These are phyloP conservation scores for Chironomus tepperi DNA, from an alignment of 1,140 invertebrate species.

Conservation along the genomic window DNA sequence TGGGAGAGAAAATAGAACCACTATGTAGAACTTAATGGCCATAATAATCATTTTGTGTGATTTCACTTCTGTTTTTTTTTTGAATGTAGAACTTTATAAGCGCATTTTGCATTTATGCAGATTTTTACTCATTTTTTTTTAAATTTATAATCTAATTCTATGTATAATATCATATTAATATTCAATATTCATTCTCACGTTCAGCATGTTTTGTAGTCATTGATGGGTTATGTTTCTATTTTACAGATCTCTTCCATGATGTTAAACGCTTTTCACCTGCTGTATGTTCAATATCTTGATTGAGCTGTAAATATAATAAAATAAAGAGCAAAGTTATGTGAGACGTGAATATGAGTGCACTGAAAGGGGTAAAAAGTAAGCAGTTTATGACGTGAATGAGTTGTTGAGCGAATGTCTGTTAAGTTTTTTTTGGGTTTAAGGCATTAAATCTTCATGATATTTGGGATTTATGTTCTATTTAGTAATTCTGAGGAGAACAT, in stretches of 20 bases:
- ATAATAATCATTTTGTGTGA: neutral
- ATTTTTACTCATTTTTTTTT: neutral
- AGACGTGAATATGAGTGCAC: neutral
- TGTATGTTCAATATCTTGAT: conserved; percentile 60
- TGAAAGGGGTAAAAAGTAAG: too few species aligned
- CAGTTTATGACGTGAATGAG: too few species aligned
- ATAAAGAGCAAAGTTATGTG: neutral
- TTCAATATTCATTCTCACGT: too few species aligned
- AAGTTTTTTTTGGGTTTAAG: too few species aligned
- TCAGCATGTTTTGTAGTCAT: neutral
- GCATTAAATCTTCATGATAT: too few species aligned
- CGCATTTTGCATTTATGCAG: conserved; percentile 12
- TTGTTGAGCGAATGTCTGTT: too few species aligned
- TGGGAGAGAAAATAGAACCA: neutral
- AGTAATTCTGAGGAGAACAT: too few species aligned
- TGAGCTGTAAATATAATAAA: conserved; percentile 29
- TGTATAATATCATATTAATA: too few species aligned
- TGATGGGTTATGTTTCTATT: conserved; percentile 37
- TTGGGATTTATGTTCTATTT: too few species aligned
- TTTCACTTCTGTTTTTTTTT: too few species aligned
- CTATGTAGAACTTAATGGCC: conserved; percentile 1
- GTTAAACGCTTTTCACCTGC: conserved; percentile 70
- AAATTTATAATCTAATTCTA: conserved; percentile 3
- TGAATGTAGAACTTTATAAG: neutral
- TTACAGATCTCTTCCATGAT: conserved; percentile 45